Evolutionary conservation across 1,140 invertebrate genomes (phyloP).

Genomic region (Trachymyrmex cornetzi): DNA sequence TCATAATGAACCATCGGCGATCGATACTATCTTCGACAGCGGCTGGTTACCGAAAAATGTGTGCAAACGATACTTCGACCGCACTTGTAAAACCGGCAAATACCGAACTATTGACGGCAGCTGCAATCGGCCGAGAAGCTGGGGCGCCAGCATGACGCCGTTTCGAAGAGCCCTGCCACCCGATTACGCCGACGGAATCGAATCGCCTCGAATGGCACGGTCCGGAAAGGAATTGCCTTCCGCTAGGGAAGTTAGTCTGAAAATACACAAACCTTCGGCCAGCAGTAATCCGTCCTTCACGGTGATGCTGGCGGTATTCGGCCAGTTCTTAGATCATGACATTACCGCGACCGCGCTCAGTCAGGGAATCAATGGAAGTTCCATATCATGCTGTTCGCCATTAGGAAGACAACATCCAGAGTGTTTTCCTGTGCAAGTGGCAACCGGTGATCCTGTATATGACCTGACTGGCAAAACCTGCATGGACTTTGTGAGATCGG

Average conservation of each 20-base stretch:
- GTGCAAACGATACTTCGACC: slow-evolving; percentile 76
- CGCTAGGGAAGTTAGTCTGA: slow-evolving; percentile 91
- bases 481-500: slow-evolving; percentile 94
- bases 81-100: slow-evolving; percentile 72
- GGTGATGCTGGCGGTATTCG: slow-evolving; percentile 95
- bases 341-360: slow-evolving; percentile 94
- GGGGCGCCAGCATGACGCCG: slow-evolving; percentile 92
- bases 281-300: slow-evolving; percentile 91
- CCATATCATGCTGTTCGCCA: slow-evolving; percentile 89
- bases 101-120: slow-evolving; percentile 92
- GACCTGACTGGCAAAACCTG: slow-evolving; percentile 90
- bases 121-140: slow-evolving; percentile 91
- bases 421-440: slow-evolving; percentile 92
- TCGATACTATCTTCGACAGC: slow-evolving; percentile 86
- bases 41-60: slow-evolving; percentile 85
- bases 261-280: slow-evolving; percentile 91
- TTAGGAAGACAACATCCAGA: slow-evolving; percentile 90
- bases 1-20: slow-evolving; percentile 73
- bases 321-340: slow-evolving; percentile 98
- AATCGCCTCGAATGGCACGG: slow-evolving; percentile 88
- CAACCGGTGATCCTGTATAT: slow-evolving; percentile 90
- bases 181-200: slow-evolving; percentile 93
- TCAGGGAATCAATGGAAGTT: slow-evolving; percentile 88
- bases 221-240: slow-evolving; percentile 89
- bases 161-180: slow-evolving; percentile 92